Evolutionary conservation across 2,888 invertebrate species (phyloP).

Genomic region (Cheilosia scutellata): DNA sequence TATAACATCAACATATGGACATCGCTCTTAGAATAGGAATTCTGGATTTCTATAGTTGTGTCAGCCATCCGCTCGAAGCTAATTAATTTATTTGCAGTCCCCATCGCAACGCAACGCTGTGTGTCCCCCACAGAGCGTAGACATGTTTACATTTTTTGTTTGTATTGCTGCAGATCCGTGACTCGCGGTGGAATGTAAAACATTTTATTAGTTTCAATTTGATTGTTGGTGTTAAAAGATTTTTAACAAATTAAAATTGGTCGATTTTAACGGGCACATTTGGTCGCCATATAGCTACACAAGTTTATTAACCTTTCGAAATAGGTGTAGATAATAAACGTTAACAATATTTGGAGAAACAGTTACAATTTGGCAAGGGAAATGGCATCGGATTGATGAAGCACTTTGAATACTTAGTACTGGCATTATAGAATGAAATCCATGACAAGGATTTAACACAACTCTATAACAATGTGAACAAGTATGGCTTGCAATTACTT

Average conservation of each 20-base stretch:
- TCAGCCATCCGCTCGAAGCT: conserved; percentile 52
- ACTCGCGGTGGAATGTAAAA: conserved; percentile 28
- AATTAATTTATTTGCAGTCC: conserved; percentile 56
- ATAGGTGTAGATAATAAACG: background rate
- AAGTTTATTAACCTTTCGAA: conserved; percentile 2
- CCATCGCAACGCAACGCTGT: conserved; percentile 21
- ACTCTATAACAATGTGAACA: no score
- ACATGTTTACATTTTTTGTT: background rate
- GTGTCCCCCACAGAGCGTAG: background rate
- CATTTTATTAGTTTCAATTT: conserved; percentile 47
- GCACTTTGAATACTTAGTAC: no score
- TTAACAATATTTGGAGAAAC: no score
- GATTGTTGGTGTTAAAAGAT: conserved; percentile 44
- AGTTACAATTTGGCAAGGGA: no score
- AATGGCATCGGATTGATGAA: no score
- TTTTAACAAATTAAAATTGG: conserved; percentile 10
- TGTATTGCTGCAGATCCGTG: conserved; percentile 15
- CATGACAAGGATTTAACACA: no score
- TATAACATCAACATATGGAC: conserved; percentile 4
- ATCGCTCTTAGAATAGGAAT: conserved; percentile 6
- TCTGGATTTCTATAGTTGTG: conserved; percentile 21
- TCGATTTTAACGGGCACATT: background rate
- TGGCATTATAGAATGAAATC: no score
- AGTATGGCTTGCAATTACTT: no score
- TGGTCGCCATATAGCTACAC: background rate